These are phyloP conservation scores for Aspidiotus rigidus DNA, from an alignment of 2,888 invertebrate genomes.

Conservation along the genomic window DNA sequence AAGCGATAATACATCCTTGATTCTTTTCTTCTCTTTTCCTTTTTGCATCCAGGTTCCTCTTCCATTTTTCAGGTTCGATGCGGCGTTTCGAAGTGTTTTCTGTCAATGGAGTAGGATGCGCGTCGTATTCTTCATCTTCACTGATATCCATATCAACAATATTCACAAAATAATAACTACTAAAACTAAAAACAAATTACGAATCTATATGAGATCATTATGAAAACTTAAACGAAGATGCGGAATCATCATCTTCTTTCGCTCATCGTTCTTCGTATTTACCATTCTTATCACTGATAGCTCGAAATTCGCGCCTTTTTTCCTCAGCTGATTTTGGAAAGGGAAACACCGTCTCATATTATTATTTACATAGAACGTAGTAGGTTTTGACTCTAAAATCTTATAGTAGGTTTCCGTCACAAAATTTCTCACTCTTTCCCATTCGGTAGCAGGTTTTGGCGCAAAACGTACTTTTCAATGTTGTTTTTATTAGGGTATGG, in stretches of 20 bases:
- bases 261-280: no score
- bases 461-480: neutral
- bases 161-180: neutral
- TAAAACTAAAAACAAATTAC: neutral
- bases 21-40: neutral
- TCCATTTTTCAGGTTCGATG: neutral
- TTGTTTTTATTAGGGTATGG: neutral
- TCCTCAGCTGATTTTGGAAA: neutral
- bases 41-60: neutral
- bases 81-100: neutral
- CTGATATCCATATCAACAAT: neutral
- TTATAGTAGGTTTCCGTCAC: neutral
- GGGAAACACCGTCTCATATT: no score
- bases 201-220: neutral
- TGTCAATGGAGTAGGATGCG: neutral
- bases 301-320: neutral
- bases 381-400: neutral
- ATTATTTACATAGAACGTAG: constrained; percentile 2
- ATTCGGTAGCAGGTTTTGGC: neutral
- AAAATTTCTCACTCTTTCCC: neutral
- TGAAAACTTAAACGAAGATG: no score
- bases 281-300: neutral
- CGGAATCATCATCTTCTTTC: no score
- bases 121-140: constrained; percentile 3
- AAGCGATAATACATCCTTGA: neutral